Percentiles rank a stretch among this genome's conserved stretches.
Conservation (phyloP, 1,140 invertebrate species). For the Eufriesea mexicana region DNA sequence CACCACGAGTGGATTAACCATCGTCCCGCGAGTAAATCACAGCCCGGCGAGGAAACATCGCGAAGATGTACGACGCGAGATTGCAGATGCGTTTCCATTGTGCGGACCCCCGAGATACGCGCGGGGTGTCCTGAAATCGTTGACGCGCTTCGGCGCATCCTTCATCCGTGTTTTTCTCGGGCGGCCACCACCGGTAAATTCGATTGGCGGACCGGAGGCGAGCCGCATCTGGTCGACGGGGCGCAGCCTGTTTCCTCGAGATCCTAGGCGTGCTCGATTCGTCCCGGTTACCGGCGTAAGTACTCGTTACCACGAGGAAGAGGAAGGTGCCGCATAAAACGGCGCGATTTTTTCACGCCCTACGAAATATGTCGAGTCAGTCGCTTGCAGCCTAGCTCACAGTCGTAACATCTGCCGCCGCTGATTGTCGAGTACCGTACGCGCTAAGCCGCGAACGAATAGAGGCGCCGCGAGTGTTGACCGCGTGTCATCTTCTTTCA, state of each 20-base stretch:
- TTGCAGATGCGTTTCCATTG: slow-evolving; percentile 18
- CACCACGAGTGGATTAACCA: not conserved
- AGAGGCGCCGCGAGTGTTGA: slow-evolving; percentile 20
- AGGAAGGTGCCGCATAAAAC: slow-evolving; percentile 64
- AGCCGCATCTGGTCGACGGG: slow-evolving; percentile 22
- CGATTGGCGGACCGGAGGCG: slow-evolving; percentile 26
- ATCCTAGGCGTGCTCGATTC: slow-evolving; percentile 33
- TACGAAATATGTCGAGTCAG: slow-evolving; percentile 75
- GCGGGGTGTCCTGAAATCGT: slow-evolving; percentile 16
- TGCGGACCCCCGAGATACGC: slow-evolving; percentile 19
- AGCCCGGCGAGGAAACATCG: not conserved
- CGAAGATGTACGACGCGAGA: slow-evolving; percentile 17
- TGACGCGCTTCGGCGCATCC: slow-evolving; percentile 6
- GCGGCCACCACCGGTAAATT: slow-evolving; percentile 17
- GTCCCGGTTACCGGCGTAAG: slow-evolving; percentile 45
- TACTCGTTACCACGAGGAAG: slow-evolving; percentile 68
- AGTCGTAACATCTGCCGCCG: slow-evolving; percentile 73
- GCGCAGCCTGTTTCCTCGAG: slow-evolving; percentile 50
- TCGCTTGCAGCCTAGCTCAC: slow-evolving; percentile 57
- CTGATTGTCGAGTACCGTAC: slow-evolving; percentile 56
- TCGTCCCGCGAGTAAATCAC: slow-evolving; percentile 8
- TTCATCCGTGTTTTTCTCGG: slow-evolving; percentile 29
- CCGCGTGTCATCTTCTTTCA: slow-evolving; percentile 60
- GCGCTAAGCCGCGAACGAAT: slow-evolving; percentile 32
- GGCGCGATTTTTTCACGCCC: slow-evolving; percentile 23